Percentiles rank a stretch among this genome's conserved stretches.
These are phyloP conservation scores for Lymantria dispar DNA, from an alignment of 2,888 invertebrate species.

Conservation along the genomic window DNA sequence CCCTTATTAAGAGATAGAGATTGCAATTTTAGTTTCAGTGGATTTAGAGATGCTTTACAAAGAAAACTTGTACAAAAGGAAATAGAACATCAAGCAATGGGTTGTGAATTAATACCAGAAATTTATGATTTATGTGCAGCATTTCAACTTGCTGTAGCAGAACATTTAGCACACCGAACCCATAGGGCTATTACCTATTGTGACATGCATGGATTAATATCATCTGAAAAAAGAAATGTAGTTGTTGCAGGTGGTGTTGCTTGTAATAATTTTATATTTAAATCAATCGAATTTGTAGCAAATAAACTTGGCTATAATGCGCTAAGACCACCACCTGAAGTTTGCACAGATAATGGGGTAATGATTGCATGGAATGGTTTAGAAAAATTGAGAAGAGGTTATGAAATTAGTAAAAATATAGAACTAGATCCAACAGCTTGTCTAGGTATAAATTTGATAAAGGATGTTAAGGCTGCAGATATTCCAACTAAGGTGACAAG, in stretches of 20 bases:
- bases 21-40: constrained; percentile 96
- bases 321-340: constrained; percentile 89
- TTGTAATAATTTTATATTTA: constrained; percentile 92
- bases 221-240: constrained; percentile 76
- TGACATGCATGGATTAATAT: constrained; percentile 81
- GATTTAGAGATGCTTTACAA: constrained; percentile 85
- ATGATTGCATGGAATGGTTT: constrained; percentile 99
- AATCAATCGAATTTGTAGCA: constrained; percentile 86
- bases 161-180: constrained; percentile 91
- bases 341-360: constrained; percentile 98
- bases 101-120: constrained; percentile 88
- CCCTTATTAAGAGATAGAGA: constrained; percentile 85
- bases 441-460: constrained; percentile 83
- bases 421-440: constrained; percentile 83
- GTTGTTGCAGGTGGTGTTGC: constrained; percentile 98
- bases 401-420: constrained; percentile 72
- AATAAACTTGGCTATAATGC: constrained; percentile 84
- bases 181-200: constrained; percentile 92
- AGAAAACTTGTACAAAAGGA: constrained; percentile 83
- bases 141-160: constrained; percentile 87
- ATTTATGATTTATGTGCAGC: constrained; percentile 93
- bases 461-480: constrained; percentile 79
- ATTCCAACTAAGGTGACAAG: constrained; percentile 67
- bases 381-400: constrained; percentile 85
- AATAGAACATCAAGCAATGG: constrained; percentile 75